Base-by-base conservation (phyloP, 1,140 invertebrate species). In the Musca domestica region DNA sequence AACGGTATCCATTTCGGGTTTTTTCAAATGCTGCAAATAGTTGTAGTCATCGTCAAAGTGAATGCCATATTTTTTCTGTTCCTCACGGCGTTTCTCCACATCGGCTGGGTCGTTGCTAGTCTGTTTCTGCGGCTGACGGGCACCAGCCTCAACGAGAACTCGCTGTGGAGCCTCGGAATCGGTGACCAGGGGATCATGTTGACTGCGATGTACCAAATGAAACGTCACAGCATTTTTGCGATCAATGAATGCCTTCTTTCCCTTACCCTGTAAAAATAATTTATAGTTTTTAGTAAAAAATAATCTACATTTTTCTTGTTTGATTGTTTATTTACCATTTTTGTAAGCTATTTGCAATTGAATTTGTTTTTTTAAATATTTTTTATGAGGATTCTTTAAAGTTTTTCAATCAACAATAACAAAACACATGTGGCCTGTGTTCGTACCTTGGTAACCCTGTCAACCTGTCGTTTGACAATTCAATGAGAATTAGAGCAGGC, bases 11-110 rank as follows among this genome's bases (percentile, higher is more conserved):
- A 77, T 73, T 51, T 80, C 79, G 0, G 76, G 71, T 73, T 94
- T 90, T 75, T 88, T 89, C 56, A 99, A 84, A 87, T 98, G 95
- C 82, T 98, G 93, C 69, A 98, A 82, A 78, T 99, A 99, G 79
- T 98, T 88, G 78, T 98, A 98, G 72, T 98, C 93, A 84, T 99
- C 95, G 79, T 98, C 95, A 83, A 90, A 98, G 80, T 91, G 96
- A 64, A 98, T 90, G n/a, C 95, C 96, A 88, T 89, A 98, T 82
- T 96, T 95, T 25, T 86, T 82, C 74, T 93, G 89, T 74, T 97
- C 93, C 74, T 94, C 90, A 74, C 87, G 88, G 1, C 85, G 81
- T 66, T 89, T 88, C 9, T 66, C 15, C 47, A 70, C 61, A 6
- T 71, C 66, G 17, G 23, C 14, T 10, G 58, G 34, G 52, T 19